phyloP scores from a whole-genome alignment of 2,113 vertebrate species.

The Petroica traversi region DNA sequence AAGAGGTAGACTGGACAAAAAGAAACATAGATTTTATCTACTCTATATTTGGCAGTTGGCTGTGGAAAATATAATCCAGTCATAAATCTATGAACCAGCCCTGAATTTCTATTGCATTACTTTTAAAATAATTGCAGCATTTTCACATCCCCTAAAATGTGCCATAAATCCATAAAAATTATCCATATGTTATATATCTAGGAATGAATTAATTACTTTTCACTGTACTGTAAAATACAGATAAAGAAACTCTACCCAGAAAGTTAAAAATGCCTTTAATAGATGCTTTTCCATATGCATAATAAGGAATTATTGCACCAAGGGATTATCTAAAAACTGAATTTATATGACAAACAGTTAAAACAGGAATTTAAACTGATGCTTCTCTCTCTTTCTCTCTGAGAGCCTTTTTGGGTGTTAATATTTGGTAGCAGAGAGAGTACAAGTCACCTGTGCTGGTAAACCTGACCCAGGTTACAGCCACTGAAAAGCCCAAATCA shows the following conservation, averaged over 20 bases:
- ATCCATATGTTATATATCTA: conserved; percentile 50
- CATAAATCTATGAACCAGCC: conserved; percentile 7
- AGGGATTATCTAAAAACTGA: conserved; percentile 19
- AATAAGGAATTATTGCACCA: conserved; percentile 26
- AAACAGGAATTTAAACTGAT: neutral
- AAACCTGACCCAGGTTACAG: no score
- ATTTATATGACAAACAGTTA: conserved; percentile 8
- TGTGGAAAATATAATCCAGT: conserved; percentile 45
- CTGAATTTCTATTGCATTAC: conserved; percentile 13
- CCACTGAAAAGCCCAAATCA: neutral
- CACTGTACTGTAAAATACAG: conserved; percentile 32
- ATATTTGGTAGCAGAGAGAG: neutral
- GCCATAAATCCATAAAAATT: conserved; percentile 17
- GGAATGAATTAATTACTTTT: conserved; percentile 49
- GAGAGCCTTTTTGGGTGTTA: neutral
- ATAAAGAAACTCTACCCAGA: conserved; percentile 45
- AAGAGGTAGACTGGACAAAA: neutral
- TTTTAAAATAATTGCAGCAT: conserved; percentile 52
- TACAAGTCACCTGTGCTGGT: neutral
- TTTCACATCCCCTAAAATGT: conserved; percentile 33
- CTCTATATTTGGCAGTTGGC: neutral
- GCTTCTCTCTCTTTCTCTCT: rapidly evolving
- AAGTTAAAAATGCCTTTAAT: conserved; percentile 35
- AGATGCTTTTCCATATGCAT: neutral
- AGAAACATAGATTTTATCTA: conserved; percentile 18